These are phyloP conservation scores for Premnoplex brunnescens DNA, from an alignment of 2,797 vertebrate species.

Conservation along the genomic window DNA sequence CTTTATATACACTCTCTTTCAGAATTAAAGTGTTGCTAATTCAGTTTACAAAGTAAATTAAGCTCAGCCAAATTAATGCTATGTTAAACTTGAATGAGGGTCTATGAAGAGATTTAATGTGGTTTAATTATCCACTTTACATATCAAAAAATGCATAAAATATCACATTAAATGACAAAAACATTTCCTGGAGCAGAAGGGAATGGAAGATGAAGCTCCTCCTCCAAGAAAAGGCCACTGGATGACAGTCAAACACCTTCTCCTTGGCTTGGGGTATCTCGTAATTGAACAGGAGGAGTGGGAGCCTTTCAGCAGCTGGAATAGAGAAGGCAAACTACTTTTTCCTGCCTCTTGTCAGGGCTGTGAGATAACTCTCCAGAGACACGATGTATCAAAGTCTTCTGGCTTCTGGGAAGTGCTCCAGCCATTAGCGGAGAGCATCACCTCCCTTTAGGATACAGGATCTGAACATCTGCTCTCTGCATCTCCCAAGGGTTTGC, in stretches of 20 bases:
- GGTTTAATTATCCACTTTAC: constrained; percentile 55
- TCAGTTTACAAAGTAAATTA: constrained; percentile 62
- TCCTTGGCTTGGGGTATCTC: background rate
- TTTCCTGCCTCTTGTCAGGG: background rate
- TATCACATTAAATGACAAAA: constrained; percentile 30
- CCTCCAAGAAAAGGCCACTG: background rate
- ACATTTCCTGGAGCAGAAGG: background rate
- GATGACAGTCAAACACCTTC: background rate
- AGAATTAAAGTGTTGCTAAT: constrained; percentile 28
- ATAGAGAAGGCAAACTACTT: background rate
- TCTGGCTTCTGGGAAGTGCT: background rate
- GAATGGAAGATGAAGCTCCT: background rate
- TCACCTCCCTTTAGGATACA: background rate
- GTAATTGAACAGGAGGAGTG: background rate
- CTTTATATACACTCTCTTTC: constrained; percentile 22
- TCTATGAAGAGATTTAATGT: constrained; percentile 52
- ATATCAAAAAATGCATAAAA: constrained; percentile 53
- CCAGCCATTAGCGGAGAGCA: background rate
- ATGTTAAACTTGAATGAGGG: constrained; percentile 39
- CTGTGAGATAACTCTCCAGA: background rate
- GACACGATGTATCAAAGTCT: background rate
- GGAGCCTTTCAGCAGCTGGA: background rate
- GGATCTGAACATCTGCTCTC: background rate
- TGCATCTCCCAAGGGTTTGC: background rate
- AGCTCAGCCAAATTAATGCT: constrained; percentile 37